Percentiles rank a stretch among this genome's conserved stretches.
Conservation (phyloP, 2,888 invertebrate genomes). For the Aphelenchoides bicaudatus region DNA sequence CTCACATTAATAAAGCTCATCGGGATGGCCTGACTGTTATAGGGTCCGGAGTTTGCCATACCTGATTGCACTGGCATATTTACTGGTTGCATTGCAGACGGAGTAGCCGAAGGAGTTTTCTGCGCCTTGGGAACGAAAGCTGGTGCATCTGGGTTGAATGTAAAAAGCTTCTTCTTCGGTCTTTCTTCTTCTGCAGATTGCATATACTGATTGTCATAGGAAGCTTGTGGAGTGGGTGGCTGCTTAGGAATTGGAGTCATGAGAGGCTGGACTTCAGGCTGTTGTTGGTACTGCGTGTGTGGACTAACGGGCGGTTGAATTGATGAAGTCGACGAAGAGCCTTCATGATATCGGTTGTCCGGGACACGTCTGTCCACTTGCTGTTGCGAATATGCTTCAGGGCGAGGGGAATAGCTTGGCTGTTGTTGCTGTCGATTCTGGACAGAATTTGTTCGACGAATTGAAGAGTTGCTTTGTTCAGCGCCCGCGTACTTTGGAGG, state of each 20-base stretch:
- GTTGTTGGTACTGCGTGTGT: neutral
- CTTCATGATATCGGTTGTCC: constrained; percentile 2
- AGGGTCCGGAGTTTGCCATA: too few species aligned
- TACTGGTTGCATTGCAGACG: constrained; percentile 27
- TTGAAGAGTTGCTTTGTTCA: neutral
- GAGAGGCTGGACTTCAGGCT: too few species aligned
- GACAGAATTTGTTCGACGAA: constrained; percentile 1
- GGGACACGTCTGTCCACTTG: neutral
- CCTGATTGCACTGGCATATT: too few species aligned
- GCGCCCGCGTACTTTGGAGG: neutral
- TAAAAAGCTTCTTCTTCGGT: constrained; percentile 31
- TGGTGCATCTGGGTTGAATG: constrained; percentile 45
- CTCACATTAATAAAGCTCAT: too few species aligned
- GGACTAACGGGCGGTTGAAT: neutral
- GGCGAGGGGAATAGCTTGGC: neutral
- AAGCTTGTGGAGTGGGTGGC: neutral
- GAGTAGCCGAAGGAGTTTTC: constrained; percentile 28
- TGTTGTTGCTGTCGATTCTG: neutral
- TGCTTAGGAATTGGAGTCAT: neutral
- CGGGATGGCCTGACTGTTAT: too few species aligned
- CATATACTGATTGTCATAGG: neutral
- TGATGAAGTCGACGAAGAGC: neutral
- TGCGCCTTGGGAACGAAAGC: constrained; percentile 37
- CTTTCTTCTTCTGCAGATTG: too few species aligned
- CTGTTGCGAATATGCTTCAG: neutral